Evolutionary conservation across 2,888 invertebrate genomes (phyloP).

Genomic region (Cheilosia grossa): DNA sequence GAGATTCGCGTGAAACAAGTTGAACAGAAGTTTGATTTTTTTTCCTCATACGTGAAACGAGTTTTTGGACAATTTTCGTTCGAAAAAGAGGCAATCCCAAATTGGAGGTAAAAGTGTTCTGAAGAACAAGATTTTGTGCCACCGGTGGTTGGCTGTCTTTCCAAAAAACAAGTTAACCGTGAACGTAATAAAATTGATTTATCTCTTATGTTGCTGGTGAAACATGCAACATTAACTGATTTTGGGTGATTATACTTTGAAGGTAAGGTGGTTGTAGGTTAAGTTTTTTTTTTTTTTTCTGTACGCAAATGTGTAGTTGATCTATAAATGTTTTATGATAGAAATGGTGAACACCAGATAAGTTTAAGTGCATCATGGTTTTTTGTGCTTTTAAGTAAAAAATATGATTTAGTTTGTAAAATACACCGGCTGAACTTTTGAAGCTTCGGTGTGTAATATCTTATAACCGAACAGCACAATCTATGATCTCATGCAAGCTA

Average conservation of each 20-base stretch:
- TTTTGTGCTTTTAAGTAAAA: no score
- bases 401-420: no score
- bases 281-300: background rate
- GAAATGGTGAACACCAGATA: no score
- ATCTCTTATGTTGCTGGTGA: conserved; percentile 1
- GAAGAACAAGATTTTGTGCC: conserved; percentile 21
- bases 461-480: no score
- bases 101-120: conserved; percentile 37
- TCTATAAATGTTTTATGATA: background rate
- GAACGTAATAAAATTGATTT: conserved; percentile 72
- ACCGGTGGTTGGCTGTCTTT: conserved; percentile 28
- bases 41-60: conserved; percentile 46
- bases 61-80: conserved; percentile 53
- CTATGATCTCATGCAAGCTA: no score
- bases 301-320: background rate
- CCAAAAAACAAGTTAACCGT: conserved; percentile 78
- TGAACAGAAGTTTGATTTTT: conserved; percentile 25
- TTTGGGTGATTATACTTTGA: conserved; percentile 13
- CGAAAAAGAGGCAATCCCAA: conserved; percentile 4
- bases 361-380: no score
- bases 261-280: conserved; percentile 26
- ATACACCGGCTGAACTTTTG: no score
- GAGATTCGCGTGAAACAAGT: conserved; percentile 31
- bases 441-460: no score
- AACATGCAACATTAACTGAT: conserved; percentile 4